Base-by-base conservation (phyloP, 2,797 vertebrate species). In the Simalia tracyae region DNA sequence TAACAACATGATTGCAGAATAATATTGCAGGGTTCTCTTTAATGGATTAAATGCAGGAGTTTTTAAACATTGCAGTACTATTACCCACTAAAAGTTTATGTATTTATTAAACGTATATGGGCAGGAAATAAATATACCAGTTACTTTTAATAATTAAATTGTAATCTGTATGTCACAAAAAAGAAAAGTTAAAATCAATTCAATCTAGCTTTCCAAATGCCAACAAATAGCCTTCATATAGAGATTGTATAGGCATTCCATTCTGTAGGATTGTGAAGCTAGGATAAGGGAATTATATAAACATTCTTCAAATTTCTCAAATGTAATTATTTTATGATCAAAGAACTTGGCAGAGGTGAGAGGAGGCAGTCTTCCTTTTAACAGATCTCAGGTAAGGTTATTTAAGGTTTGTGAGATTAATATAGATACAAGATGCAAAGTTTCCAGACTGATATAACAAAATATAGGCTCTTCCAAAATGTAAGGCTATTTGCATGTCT, bases 291-390 rank as follows among this genome's bases (percentile, higher is more conserved):
- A 93, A 91, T 64, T 89, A 89, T 86, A 91, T 94, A 87, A 61
- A 89, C 84, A 84, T 93, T 88, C 15, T 66, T 86, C 15, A 46
- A 54, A 86, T 87, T 85, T 86, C 50, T 93, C 93, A 81, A 86
- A 91, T 91, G 88, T 57, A 91, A 94, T 91, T 94, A 91, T 84
- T 81, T 93, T 88, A 72, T 91, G 66, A 92, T 50, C 92, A 91
- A 84, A 92, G 61, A 95, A 46, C 8, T 81, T 72, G 72, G 84
- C 26, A 61, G 84, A 50, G 17, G 5, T 85, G 76, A 68, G 46
- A 68, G 31, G 61, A 94, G 92, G 84, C 10, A 85, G 0, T 56
- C 81, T 91, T 93, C 54, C 89, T 91, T 87, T 85, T 91, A 92
- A 92, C 85, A 66, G 90, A 89, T 61, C 26, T 54, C 81, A 42